Evolutionary conservation across 2,888 invertebrate species (phyloP), one percentile per base, ranked within the genome.

Genomic region (Cryptocephalus moraei): DNA sequence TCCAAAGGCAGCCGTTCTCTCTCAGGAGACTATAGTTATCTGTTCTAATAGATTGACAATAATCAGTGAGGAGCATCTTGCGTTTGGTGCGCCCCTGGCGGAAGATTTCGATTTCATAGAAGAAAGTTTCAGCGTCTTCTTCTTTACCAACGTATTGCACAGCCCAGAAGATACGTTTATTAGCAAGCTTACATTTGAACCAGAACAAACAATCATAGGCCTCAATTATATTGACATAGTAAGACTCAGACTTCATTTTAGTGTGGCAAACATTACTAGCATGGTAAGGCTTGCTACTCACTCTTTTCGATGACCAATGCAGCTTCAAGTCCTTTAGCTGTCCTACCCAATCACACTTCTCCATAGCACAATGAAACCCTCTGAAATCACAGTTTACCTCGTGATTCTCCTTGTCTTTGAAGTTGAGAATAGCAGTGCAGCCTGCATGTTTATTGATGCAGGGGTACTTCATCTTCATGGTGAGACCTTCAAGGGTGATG

Each of bases 381-480:
- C 51, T 56, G 41, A 47, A 55, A 2, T 47, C 34, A 44, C 61
- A 61, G 2, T 50, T 48, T 10, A 43, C 33, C 46, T 60, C 57
- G 39, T 61, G 61, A 13, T 39, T 41, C 9, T 57, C 56, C 14
- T 54, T 48, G 41, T 60, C 57, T 33, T 55, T 53, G 40, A 54
- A 48, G 1, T 51, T 39, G n/a, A 61, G 48, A 32, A 47, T 44
- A 14, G 44, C 51, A 6, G 34, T 44, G 40, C 61, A 61, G 1
- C 61, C 61, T 6, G 49, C 33, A n/a, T 40, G 41, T 38, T 45
- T 46, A 44, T 60, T 53, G 9, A 51, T 47, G 45, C 61, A 61
- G 8, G 61, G 61, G 46, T 60, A 61, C 9, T 54, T 53, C 52
- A 60, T 53, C 49, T 60, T 61, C 8, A 49, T 44, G 10, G 59